These are phyloP conservation scores for Anagrus nilaparvatae DNA, from an alignment of 1,140 invertebrate species.

Conservation along the genomic window DNA sequence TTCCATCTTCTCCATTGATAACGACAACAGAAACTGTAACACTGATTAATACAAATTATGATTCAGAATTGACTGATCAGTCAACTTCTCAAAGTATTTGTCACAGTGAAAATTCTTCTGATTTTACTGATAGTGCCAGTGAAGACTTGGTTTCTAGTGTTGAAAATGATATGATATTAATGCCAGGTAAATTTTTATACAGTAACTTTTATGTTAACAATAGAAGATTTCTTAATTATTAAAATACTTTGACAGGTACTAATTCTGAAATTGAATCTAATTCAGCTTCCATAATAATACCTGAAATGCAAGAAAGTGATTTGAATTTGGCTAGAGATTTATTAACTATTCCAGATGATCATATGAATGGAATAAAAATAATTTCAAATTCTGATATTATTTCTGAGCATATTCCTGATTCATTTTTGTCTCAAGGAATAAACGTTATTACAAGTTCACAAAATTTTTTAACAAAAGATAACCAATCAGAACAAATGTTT, in stretches of 20 bases:
- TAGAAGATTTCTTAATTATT: not conserved
- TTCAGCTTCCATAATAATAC: conserved; percentile 32
- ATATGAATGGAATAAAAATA: conserved; percentile 34
- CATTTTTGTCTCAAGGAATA: too few relatives aligned
- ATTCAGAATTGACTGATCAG: conserved; percentile 26
- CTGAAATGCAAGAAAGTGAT: conserved; percentile 33
- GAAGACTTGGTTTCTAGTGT: conserved; percentile 33
- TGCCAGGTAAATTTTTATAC: conserved; percentile 29
- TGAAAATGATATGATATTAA: conserved; percentile 36
- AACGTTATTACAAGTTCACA: too few relatives aligned
- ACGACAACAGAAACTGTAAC: conserved; percentile 25
- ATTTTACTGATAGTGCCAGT: conserved; percentile 33
- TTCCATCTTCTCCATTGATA: conserved; percentile 36
- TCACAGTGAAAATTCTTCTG: conserved; percentile 23
- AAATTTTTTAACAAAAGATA: too few relatives aligned
- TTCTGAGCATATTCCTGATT: conserved; percentile 3
- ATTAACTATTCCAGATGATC: conserved; percentile 39
- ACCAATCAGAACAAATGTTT: conserved; percentile 8
- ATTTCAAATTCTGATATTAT: conserved; percentile 8
- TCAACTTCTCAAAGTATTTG: conserved; percentile 23
- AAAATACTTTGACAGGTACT: conserved; percentile 20
- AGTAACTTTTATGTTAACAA: not conserved
- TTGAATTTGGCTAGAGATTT: conserved; percentile 36
- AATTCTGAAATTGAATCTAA: conserved; percentile 31
- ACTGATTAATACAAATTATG: conserved; percentile 30